These are phyloP conservation scores for Pomacea maculata DNA, from an alignment of 1,140 invertebrate genomes.

Conservation along the genomic window DNA sequence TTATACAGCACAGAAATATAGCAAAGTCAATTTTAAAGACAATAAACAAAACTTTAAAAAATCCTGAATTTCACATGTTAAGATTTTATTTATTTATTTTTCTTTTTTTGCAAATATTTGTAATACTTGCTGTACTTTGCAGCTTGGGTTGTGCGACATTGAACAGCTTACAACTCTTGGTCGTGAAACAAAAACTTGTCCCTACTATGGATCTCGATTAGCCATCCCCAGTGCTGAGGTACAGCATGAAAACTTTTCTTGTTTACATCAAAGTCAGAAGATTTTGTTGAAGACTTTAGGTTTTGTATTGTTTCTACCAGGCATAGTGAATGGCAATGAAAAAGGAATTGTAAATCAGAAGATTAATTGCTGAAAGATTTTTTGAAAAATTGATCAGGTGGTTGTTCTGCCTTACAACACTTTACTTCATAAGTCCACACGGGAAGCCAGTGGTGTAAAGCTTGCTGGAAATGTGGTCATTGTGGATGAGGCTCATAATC, in stretches of 20 bases:
- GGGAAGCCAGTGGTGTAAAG: conserved; percentile 84
- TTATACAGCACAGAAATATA: not conserved
- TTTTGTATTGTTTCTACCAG: not conserved
- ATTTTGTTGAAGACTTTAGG: not conserved
- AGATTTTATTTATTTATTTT: not conserved
- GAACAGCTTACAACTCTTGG: conserved; percentile 83
- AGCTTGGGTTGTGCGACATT: conserved; percentile 82
- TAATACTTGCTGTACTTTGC: conserved; percentile 12
- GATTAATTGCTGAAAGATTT: not conserved
- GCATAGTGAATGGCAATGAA: not conserved
- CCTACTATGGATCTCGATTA: conserved; percentile 88
- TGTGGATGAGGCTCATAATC: conserved; percentile 97
- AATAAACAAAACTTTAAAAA: not conserved
- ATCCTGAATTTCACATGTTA: not conserved
- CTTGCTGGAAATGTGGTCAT: conserved; percentile 88
- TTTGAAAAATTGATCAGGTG: conserved; percentile 44
- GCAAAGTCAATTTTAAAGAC: not conserved
- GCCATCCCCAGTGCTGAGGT: conserved; percentile 83
- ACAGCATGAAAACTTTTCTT: not conserved
- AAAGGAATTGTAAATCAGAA: too few relatives aligned
- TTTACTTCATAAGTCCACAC: conserved; percentile 85
- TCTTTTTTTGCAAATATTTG: not conserved
- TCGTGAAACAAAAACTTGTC: conserved; percentile 80
- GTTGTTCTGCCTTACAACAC: conserved; percentile 70
- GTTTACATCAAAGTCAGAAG: not conserved